Evolutionary conservation across 2,113 vertebrate species (phyloP).

Genomic region (Dermatemys mawii): DNA sequence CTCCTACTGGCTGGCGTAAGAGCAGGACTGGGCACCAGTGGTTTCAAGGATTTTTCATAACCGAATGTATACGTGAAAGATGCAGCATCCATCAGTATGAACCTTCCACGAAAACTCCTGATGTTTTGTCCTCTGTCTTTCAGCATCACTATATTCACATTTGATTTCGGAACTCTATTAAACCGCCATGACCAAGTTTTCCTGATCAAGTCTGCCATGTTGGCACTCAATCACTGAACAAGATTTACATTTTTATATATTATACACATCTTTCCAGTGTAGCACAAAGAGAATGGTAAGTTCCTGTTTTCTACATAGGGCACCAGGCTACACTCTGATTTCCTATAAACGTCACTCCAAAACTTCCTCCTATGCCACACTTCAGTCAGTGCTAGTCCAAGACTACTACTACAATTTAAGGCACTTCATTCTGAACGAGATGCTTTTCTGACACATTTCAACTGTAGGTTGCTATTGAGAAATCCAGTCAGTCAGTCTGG

Average conservation of each 20-base stretch:
- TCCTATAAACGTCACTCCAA: slow-evolving; percentile 38
- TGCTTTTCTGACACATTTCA: slow-evolving; percentile 65
- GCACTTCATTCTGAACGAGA: slow-evolving; percentile 88
- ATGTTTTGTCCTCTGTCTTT: not conserved
- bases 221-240: slow-evolving; percentile 71
- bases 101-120: not conserved
- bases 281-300: slow-evolving; percentile 76
- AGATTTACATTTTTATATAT: not conserved
- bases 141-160: slow-evolving; percentile 54
- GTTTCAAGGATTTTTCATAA: slow-evolving; percentile 22
- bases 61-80: not conserved
- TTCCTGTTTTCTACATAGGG: slow-evolving; percentile 73
- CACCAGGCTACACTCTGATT: slow-evolving; percentile 55
- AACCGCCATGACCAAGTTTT: slow-evolving; percentile 42
- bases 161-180: slow-evolving; percentile 54
- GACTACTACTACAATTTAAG: slow-evolving; percentile 83
- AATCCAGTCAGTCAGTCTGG: slow-evolving; percentile 62
- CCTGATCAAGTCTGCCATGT: slow-evolving; percentile 56
- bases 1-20: not conserved
- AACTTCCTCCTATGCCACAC: slow-evolving; percentile 70
- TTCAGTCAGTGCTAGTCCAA: slow-evolving; percentile 85
- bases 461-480: slow-evolving; percentile 68
- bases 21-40: not conserved
- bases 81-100: not conserved
- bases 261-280: slow-evolving; percentile 62